Conservation (phyloP, 2,888 invertebrate genomes). For the Cetonia aurata region DNA sequence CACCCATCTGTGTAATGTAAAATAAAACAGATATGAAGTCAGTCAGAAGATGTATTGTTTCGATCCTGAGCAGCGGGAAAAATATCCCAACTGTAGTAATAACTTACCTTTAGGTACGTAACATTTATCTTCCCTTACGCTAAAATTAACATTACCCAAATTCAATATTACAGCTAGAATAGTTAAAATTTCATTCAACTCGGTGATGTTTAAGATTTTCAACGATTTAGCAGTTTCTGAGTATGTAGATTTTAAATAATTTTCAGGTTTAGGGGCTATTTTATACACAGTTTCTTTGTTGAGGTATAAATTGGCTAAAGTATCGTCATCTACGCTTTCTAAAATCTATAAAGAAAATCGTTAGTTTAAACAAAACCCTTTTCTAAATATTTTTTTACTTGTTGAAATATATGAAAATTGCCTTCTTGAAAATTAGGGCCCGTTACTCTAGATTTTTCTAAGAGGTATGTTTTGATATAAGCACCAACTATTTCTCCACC, state of each 20-base stretch:
- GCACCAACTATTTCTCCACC: constrained; percentile 60
- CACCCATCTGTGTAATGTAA: too few relatives aligned
- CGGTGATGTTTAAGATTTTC: constrained; percentile 56
- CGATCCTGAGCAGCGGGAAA: too few relatives aligned
- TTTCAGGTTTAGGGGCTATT: constrained; percentile 51
- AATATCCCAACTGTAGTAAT: too few relatives aligned
- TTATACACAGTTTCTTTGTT: constrained; percentile 54
- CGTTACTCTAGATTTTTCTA: constrained; percentile 65
- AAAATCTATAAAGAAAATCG: constrained; percentile 54
- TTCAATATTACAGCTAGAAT: constrained; percentile 61
- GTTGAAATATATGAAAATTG: constrained; percentile 66
- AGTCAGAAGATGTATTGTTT: too few relatives aligned
- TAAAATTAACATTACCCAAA: constrained; percentile 62
- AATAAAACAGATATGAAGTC: too few relatives aligned
- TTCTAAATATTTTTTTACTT: constrained; percentile 51
- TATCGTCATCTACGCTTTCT: constrained; percentile 54
- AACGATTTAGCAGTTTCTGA: constrained; percentile 58
- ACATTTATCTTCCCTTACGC: constrained; percentile 50
- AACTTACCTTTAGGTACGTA: constrained; percentile 45
- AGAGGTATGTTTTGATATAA: constrained; percentile 62
- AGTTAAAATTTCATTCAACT: constrained; percentile 56
- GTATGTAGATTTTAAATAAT: constrained; percentile 51
- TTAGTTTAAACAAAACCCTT: not conserved
- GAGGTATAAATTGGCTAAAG: constrained; percentile 56
- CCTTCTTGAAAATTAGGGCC: constrained; percentile 56